A percentile compares a stretch with the other conserved stretches of the same genome.
These are phyloP conservation scores for Mustela erminea DNA, from an alignment of 2,797 vertebrate species.

Conservation along the genomic window DNA sequence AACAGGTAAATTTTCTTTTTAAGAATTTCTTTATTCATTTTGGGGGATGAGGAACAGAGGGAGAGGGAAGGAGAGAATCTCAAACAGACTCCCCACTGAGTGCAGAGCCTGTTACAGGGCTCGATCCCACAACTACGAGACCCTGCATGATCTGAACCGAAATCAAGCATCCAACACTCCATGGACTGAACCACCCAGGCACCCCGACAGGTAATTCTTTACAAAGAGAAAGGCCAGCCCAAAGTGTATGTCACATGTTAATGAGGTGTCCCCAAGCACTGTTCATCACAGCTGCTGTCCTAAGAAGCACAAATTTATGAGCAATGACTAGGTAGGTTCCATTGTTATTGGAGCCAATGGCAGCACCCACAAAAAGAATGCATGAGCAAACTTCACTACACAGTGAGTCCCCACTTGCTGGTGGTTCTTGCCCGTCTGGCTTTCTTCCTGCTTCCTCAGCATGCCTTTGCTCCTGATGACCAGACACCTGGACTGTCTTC, in stretches of 20 bases:
- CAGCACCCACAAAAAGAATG: background rate
- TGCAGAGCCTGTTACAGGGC: fast-evolving
- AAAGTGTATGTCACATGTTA: background rate
- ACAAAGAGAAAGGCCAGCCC: background rate
- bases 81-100: background rate
- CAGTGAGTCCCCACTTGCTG: background rate
- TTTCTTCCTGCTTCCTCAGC: background rate
- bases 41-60: background rate
- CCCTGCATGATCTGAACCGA: background rate
- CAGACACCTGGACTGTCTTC: background rate
- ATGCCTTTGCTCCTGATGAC: background rate
- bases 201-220: background rate
- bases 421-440: background rate
- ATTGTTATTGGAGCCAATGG: background rate
- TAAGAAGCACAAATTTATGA: slow-evolving; percentile 55
- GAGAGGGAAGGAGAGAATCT: background rate
- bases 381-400: background rate
- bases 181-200: background rate
- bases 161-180: background rate
- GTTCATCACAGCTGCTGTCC: background rate
- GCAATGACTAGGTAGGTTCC: background rate
- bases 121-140: background rate
- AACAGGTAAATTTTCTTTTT: background rate
- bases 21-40: background rate
- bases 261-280: background rate